Evolutionary conservation across 37 sponge, comb jelly and placozoan species (phyloP).

Genomic region (Halichondria panicea): DNA sequence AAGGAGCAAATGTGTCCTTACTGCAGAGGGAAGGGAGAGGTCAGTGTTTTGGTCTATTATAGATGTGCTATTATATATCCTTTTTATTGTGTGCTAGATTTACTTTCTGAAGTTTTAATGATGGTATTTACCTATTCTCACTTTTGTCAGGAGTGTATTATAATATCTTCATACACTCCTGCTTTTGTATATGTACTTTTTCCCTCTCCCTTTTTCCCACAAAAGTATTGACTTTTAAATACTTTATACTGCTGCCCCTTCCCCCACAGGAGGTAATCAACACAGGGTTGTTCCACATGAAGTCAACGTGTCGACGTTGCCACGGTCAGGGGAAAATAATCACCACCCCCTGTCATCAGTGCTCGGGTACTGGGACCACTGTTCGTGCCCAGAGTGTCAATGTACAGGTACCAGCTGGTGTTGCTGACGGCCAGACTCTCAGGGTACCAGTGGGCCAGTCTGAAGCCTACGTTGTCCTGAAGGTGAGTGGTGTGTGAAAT

Average conservation of each 20-base stretch:
- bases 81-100: too few relatives aligned
- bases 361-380: conserved; percentile 63
- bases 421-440: conserved; percentile 73
- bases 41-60: conserved; percentile 14
- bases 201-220: background rate
- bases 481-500: conserved; percentile 14
- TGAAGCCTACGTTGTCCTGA: conserved; percentile 53
- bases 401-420: conserved; percentile 84
- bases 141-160: background rate
- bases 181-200: background rate
- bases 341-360: conserved; percentile 57
- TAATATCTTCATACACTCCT: background rate
- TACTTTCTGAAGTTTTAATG: background rate
- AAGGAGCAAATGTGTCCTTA: conserved; percentile 67
- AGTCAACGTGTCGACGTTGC: conserved; percentile 69
- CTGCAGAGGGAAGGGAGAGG: conserved; percentile 83
- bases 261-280: conserved; percentile 57
- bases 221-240: too few relatives aligned
- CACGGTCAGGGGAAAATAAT: conserved; percentile 74
- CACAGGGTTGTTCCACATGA: conserved; percentile 86
- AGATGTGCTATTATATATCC: too few relatives aligned
- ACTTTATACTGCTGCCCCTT: background rate
- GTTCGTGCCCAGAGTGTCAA: conserved; percentile 40
- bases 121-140: background rate
- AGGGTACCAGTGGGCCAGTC: conserved; percentile 64